These are phyloP conservation scores for Acanthosepion pharaonis DNA, from an alignment of 2,888 invertebrate species.

Conservation along the genomic window DNA sequence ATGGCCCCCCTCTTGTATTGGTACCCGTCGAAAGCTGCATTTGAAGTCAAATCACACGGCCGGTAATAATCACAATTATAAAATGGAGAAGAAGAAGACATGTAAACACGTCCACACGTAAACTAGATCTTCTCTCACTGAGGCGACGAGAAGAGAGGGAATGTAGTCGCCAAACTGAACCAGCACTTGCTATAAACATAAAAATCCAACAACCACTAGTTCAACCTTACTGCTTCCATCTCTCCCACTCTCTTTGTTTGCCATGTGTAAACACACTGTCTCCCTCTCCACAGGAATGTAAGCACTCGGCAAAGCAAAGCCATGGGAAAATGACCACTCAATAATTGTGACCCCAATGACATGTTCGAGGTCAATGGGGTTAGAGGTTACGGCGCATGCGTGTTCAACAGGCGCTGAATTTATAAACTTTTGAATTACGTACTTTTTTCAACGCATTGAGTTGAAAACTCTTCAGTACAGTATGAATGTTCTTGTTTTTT, in stretches of 20 bases:
- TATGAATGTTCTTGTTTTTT: too few species aligned
- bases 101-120: neutral
- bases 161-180: conserved; percentile 18
- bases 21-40: neutral
- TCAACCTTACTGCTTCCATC: neutral
- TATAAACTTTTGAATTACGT: neutral
- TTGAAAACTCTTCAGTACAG: too few species aligned
- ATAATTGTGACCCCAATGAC: conserved; percentile 6
- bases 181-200: neutral
- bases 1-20: conserved; percentile 51
- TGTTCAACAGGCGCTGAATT: neutral
- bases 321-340: conserved; percentile 47
- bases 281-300: conserved; percentile 1
- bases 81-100: conserved; percentile 1
- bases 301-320: neutral
- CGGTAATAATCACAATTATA: neutral
- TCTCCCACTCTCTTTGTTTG: neutral
- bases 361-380: neutral
- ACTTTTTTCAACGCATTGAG: too few species aligned
- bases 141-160: neutral
- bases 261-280: neutral
- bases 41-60: conserved; percentile 13
- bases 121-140: neutral
- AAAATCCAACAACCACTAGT: neutral
- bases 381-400: conserved; percentile 38